A percentile compares a stretch with the other conserved stretches of the same genome.
These are phyloP conservation scores for Aporophyla nigra DNA, from an alignment of 2,888 invertebrate genomes.

Conservation along the genomic window DNA sequence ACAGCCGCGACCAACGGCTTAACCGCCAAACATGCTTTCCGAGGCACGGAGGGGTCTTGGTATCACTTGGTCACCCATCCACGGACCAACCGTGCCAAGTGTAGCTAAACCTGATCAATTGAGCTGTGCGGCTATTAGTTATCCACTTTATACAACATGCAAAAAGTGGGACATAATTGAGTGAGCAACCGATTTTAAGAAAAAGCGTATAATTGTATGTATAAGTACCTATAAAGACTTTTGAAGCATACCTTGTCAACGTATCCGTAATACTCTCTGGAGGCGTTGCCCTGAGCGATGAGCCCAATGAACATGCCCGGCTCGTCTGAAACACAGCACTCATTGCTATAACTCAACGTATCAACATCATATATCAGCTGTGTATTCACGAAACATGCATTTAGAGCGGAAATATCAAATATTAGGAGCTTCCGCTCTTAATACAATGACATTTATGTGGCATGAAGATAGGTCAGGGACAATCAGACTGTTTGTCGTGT, in stretches of 20 bases:
- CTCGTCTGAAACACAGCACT: conserved; percentile 90
- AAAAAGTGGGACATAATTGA: background rate
- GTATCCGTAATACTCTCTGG: conserved; percentile 91
- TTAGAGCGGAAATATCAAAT: conserved; percentile 24
- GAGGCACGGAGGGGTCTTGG: too few species aligned
- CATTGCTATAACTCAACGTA: background rate
- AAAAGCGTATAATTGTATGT: too few species aligned
- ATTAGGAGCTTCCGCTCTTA: conserved; percentile 30
- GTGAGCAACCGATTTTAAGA: background rate
- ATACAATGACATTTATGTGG: conserved; percentile 5
- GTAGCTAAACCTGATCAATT: too few species aligned
- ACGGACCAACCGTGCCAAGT: too few species aligned
- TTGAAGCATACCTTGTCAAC: conserved; percentile 88
- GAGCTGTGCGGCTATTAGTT: background rate
- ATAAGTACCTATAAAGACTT: too few species aligned
- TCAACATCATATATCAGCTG: conserved; percentile 6
- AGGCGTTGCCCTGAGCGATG: conserved; percentile 92
- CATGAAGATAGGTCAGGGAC: conserved; percentile 13
- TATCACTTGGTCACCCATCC: too few species aligned
- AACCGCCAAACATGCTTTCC: too few species aligned
- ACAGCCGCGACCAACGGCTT: too few species aligned
- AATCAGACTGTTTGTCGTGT: background rate
- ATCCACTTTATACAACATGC: background rate
- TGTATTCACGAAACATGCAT: conserved; percentile 18
- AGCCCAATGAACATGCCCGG: conserved; percentile 96